phyloP scores from a whole-genome alignment of 2,888 invertebrate species.

The Drosophila paramelanica region DNA sequence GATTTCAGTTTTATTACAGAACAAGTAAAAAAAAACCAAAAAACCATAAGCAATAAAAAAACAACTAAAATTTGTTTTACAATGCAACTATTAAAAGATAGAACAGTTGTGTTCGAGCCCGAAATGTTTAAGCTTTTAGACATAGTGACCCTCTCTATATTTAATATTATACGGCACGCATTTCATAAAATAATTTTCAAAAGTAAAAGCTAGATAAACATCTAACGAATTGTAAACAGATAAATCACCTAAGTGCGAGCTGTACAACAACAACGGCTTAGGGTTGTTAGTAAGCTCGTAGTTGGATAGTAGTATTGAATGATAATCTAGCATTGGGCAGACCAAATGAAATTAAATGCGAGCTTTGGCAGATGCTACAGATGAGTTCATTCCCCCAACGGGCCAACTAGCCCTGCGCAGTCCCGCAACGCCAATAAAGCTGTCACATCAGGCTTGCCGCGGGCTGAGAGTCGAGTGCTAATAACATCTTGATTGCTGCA shows the following conservation, averaged over 20 bases:
- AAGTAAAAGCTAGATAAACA: neutral
- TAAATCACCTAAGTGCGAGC: neutral
- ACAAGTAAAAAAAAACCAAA: neutral
- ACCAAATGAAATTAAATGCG: constrained; percentile 4
- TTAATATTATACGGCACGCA: too few species aligned
- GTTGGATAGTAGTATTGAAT: neutral
- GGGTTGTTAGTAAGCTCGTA: neutral
- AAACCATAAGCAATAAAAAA: too few species aligned
- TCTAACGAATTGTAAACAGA: neutral
- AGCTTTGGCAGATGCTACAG: neutral
- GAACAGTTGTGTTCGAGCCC: too few species aligned
- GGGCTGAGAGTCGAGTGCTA: neutral
- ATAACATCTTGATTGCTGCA: constrained; percentile 16
- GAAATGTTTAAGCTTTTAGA: too few species aligned
- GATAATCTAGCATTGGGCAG: neutral
- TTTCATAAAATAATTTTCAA: neutral
- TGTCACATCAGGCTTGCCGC: constrained; percentile 15
- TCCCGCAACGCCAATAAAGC: constrained; percentile 12
- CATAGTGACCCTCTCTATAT: too few species aligned
- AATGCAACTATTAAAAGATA: too few species aligned
- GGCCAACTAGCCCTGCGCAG: neutral
- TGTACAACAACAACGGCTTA: neutral
- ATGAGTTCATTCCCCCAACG: constrained; percentile 9
- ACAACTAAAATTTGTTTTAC: too few species aligned
- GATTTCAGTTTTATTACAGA: neutral